Evolutionary conservation across 2,888 invertebrate genomes (phyloP), one percentile per base, ranked within the genome.

Genomic region (Actias luna): DNA sequence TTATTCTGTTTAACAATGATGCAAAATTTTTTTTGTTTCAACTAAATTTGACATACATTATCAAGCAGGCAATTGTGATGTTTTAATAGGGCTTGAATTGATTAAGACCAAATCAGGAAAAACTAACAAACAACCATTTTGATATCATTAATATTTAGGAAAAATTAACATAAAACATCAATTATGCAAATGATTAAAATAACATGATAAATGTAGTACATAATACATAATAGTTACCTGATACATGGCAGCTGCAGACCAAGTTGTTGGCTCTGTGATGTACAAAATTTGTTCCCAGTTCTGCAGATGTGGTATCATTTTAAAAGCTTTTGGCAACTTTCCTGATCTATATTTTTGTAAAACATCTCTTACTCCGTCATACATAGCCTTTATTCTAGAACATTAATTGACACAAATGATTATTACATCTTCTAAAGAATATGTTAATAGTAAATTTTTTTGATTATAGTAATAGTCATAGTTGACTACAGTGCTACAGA

Each of bases 171-270:
- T 10, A 39, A 16, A 39, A 1, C 16, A 39, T 33, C 58, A 33
- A 60, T 46, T 61, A 36, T 22, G 22, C 35, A 55, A 60, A 36
- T 27, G 55, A 50, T 46, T 33, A 22, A 3, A 29, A 59, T 22
- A 64, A 64, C 16, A 1, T 8, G 10, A 18, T 8, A 25, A 60
- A 12, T 31, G 2, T 16, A 52, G 0, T 22, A 7, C 33, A 25
- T 33, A 60, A 18, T 46, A 25, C 14, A 36, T 55, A 25, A 46
- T 29, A 5, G 16, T 18, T 76, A 92, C 94, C 88, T 96, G 98
- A 85, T 98, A 99, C 97, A 99, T 97, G 0, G 99, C 97, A 55
- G 99, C 99, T 22, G 99, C 99, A 62, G 98, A 97, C 99, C 99
- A 99, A 52, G 94, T 95, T n/a, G 97, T 95, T 10, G 99, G 99